Evolutionary conservation across 1,140 invertebrate genomes (phyloP).

Genomic region (Cyclina sinensis): DNA sequence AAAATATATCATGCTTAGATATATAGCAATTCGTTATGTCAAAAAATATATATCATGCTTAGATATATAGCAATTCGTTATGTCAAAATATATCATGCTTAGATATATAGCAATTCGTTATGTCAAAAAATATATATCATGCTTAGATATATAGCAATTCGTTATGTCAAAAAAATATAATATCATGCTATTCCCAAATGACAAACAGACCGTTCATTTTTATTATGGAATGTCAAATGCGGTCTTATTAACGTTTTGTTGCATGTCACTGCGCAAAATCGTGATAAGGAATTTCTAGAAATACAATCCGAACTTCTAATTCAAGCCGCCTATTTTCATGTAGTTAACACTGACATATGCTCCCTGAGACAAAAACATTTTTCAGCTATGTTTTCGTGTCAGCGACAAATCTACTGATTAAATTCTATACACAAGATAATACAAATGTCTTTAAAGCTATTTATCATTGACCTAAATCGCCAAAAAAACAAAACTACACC

Average conservation of each 20-base stretch:
- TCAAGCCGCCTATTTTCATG: background rate
- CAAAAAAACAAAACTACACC: background rate
- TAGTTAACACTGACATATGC: constrained; percentile 24
- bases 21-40: too few species aligned
- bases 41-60: too few species aligned
- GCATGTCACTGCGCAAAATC: background rate
- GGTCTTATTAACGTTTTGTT: background rate
- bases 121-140: too few species aligned
- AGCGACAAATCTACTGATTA: background rate
- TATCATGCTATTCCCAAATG: background rate
- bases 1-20: too few species aligned
- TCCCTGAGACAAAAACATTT: constrained; percentile 13
- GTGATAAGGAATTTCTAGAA: background rate
- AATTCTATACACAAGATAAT: background rate
- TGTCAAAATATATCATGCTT: too few species aligned
- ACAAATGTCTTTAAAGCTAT: background rate
- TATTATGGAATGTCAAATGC: background rate
- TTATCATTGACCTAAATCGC: background rate
- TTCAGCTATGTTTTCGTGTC: constrained; percentile 1
- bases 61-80: too few species aligned
- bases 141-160: too few species aligned
- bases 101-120: too few species aligned
- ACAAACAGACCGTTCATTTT: background rate
- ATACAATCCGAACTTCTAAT: background rate
- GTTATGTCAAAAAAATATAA: too few species aligned